A percentile compares a stretch with the other conserved stretches of the same genome.
These are phyloP conservation scores for Yponomeuta sedellus DNA, from an alignment of 2,888 invertebrate species.

Conservation along the genomic window DNA sequence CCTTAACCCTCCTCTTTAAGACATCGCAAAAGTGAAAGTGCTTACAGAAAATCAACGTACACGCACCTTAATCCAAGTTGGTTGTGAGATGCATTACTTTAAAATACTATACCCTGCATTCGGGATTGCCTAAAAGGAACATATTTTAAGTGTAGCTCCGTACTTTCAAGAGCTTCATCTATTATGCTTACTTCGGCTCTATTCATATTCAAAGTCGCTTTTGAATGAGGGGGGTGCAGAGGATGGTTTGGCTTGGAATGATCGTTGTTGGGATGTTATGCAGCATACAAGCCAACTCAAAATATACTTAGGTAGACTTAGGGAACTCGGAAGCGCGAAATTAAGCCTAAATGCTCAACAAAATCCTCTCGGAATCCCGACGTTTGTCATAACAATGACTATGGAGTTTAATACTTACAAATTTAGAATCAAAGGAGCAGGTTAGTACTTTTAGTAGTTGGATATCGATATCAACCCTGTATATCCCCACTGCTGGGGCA, in stretches of 20 bases:
- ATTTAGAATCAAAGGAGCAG: no score
- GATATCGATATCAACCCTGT: no score
- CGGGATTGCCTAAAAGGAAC: background rate
- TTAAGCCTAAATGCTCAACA: no score
- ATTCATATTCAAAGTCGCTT: slow-evolving; percentile 4
- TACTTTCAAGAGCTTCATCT: slow-evolving; percentile 3
- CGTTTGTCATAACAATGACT: no score
- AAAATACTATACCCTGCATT: background rate
- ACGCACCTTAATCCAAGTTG: background rate
- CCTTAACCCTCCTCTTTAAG: no score
- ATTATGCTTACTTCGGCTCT: slow-evolving; percentile 4
- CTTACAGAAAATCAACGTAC: background rate
- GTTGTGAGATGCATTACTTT: background rate
- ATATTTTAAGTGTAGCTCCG: slow-evolving; percentile 1
- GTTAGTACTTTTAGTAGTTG: no score
- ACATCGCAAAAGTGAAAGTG: no score
- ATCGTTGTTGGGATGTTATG: background rate
- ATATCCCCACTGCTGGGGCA: no score
- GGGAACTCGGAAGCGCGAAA: no score
- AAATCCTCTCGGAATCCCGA: no score
- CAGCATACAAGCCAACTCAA: background rate
- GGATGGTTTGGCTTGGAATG: background rate
- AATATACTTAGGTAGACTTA: background rate
- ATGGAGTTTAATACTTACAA: no score
- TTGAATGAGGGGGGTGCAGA: background rate